Evolutionary conservation across 2,888 invertebrate species (phyloP), one percentile per base, ranked within the genome.

Genomic region (Lepidonotus clava): DNA sequence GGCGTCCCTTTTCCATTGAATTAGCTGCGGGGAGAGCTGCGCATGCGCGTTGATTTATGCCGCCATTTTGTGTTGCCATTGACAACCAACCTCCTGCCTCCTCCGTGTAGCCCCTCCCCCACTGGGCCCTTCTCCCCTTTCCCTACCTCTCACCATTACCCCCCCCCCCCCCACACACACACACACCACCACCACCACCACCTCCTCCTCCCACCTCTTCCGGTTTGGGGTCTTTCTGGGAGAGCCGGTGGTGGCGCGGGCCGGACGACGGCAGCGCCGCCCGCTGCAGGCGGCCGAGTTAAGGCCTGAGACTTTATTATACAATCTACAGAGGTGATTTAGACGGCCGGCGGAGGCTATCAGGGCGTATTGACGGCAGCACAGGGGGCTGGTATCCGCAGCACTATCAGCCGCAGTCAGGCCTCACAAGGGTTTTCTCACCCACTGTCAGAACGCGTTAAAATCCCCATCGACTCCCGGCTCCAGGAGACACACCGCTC

Each of bases 351-450:
- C 24, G 28, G 14, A 61, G 61, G 28, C 61, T 61, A 61, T 61
- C 24, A 28, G 61, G 61, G 28, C 61, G 4, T 61, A 61, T 61
- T 61, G 11, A 61, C 61, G 28, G 28, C 61, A 24, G 4, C 28
- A 61, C 28, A 28, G 11, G 28, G 28, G 28, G 28, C 61, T 24
- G 61, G 61, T 61, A 61, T 61, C 61, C 24, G 5, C 61, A 61
- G 61, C 61, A 61, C 61, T 61, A 61, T 61, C 61, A 32, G 61
- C 61, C 61, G 28, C 24, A 61, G 1, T 28, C 61, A 61, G 61
- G 61, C 28, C 61, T 28, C 61, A 61, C 61, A 24, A 28, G 28
- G 24, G 5, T 2, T 1, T 46, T 46, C 46, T 11, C 46, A 6
- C 46, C 18, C 18, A 11, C 8, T 11, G 8, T 46, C 46, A 11